A percentile compares a stretch with the other conserved stretches of the same genome.
Evolutionary conservation across 2,113 vertebrate species (phyloP).

Genomic region (Eptesicus fuscus): DNA sequence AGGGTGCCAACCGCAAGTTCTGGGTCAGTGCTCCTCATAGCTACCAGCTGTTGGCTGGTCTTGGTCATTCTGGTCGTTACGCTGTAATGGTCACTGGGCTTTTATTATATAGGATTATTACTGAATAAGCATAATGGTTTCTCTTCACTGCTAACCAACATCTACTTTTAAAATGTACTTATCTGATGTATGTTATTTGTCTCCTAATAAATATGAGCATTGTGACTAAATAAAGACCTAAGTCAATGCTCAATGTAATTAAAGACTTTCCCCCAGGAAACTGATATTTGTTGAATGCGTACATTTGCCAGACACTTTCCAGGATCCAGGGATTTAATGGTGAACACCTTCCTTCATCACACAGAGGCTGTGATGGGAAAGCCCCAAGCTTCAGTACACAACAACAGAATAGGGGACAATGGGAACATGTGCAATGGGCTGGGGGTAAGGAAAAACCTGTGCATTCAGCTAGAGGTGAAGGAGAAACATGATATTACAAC

Average conservation of each 20-base stretch:
- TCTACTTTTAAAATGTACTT: constrained; percentile 10
- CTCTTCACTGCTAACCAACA: background rate
- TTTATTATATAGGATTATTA: no score
- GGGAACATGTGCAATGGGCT: background rate
- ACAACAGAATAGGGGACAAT: background rate
- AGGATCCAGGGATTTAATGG: background rate
- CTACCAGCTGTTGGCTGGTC: no score
- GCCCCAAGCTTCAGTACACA: background rate
- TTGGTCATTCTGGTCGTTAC: no score
- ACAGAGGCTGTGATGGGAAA: background rate
- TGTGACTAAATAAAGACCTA: background rate
- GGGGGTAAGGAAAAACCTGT: background rate
- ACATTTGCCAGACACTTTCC: background rate
- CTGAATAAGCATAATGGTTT: background rate
- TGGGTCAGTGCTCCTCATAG: no score
- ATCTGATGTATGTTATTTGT: background rate
- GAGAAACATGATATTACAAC: background rate
- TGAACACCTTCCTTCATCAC: background rate
- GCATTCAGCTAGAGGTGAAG: background rate
- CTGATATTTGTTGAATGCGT: background rate
- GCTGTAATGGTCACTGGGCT: no score
- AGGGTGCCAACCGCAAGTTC: no score
- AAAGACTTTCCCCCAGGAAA: background rate
- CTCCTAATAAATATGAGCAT: background rate
- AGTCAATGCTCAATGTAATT: background rate